A percentile compares a stretch with the other conserved stretches of the same genome.
Conservation (phyloP, 1,140 invertebrate species). For the Procambarus virginalis region DNA sequence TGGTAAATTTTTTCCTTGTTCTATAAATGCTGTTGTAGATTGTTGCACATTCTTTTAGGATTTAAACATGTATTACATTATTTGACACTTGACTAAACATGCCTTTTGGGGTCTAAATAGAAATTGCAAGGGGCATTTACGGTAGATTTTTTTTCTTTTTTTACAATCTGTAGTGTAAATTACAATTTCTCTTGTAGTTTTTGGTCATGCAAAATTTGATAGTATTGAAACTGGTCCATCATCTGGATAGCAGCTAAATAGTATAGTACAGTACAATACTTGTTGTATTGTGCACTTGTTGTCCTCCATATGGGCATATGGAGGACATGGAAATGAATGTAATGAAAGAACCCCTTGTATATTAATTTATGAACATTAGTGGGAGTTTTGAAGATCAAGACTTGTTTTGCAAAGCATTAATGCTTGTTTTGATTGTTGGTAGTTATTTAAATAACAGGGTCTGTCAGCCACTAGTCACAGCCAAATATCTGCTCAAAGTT, state of each 20-base stretch:
- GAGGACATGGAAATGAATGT: not conserved
- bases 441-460: not conserved
- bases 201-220: not conserved
- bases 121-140: not conserved
- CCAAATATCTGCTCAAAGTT: not conserved
- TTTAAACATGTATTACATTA: not conserved
- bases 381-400: not conserved
- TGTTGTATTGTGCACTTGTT: no score
- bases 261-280: not conserved
- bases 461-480: constrained; percentile 15
- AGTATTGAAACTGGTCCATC: not conserved
- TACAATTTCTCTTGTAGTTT: not conserved
- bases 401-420: not conserved
- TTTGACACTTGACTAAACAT: no score
- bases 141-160: not conserved
- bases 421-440: not conserved
- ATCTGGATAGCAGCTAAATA: not conserved
- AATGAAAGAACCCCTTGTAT: not conserved
- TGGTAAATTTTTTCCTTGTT: constrained; percentile 6
- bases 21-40: not conserved
- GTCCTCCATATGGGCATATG: not conserved
- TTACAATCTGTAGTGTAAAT: not conserved
- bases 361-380: not conserved
- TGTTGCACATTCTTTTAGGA: not conserved
- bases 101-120: not conserved